Conservation (phyloP, 2,113 vertebrate genomes). For the Heterotilapia buettikoferi region DNA sequence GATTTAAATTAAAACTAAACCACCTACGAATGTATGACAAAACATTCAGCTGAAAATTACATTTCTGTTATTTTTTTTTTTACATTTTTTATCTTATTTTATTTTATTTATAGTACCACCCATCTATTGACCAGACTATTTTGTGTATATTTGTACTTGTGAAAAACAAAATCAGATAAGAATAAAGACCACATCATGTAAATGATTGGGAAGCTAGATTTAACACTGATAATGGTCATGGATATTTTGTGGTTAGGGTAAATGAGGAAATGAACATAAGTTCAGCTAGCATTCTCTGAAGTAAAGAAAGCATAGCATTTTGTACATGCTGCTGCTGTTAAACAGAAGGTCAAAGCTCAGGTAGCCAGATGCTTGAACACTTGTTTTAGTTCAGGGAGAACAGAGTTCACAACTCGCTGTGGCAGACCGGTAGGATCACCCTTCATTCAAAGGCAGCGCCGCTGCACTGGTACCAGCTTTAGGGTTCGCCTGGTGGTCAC, state of each 20-base stretch:
- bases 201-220: neutral
- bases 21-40: neutral
- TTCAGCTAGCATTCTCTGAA: neutral
- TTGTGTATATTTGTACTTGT: neutral
- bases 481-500: neutral
- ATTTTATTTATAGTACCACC: neutral
- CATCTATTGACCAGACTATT: neutral
- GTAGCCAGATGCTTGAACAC: neutral
- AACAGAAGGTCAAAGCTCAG: neutral
- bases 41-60: neutral
- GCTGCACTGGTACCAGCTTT: neutral
- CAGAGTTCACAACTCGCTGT: neutral
- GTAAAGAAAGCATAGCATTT: neutral
- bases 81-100: neutral
- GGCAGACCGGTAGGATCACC: neutral
- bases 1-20: neutral
- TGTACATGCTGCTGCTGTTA: neutral
- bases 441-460: neutral
- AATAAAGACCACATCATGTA: neutral
- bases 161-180: neutral
- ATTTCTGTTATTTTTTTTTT: neutral
- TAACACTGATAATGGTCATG: neutral
- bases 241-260: neutral
- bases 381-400: neutral
- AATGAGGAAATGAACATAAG: neutral